Evolutionary conservation across 2,113 vertebrate genomes (phyloP).

Genomic region (Globicephala melas): DNA sequence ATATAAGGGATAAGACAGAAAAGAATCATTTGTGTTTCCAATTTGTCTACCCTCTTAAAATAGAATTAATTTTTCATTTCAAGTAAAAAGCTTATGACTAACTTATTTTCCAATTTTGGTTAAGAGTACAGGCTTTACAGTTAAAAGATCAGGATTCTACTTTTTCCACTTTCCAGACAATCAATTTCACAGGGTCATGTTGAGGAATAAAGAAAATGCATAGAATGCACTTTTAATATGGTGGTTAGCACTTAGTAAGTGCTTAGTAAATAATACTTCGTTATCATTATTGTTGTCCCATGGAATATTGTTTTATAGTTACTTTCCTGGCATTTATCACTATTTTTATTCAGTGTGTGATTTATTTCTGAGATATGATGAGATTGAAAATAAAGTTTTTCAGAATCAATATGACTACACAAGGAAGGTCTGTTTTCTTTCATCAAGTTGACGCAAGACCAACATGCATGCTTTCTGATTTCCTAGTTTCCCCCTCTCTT

Average conservation of each 20-base stretch:
- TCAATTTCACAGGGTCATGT: background rate
- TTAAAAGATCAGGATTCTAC: background rate
- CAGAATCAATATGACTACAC: background rate
- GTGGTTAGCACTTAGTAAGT: background rate
- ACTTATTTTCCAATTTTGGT: background rate
- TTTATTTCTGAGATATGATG: background rate
- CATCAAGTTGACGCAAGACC: background rate
- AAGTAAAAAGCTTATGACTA: background rate
- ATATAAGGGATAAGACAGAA: background rate
- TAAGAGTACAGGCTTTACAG: background rate
- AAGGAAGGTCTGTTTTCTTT: background rate
- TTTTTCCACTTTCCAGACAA: background rate
- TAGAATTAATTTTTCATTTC: background rate
- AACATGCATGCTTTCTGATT: background rate
- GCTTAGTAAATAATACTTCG: background rate
- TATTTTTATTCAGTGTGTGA: background rate
- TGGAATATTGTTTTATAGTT: background rate
- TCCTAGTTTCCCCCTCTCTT: background rate
- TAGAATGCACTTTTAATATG: background rate
- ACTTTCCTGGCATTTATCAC: background rate
- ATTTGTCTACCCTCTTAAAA: background rate
- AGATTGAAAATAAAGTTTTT: conserved; percentile 9
- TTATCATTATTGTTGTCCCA: background rate
- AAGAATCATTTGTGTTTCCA: background rate
- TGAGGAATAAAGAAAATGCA: background rate